Evolutionary conservation across 2,888 invertebrate species (phyloP), one percentile per base, ranked within the genome.

Genomic region (Drosophila prostipennis): DNA sequence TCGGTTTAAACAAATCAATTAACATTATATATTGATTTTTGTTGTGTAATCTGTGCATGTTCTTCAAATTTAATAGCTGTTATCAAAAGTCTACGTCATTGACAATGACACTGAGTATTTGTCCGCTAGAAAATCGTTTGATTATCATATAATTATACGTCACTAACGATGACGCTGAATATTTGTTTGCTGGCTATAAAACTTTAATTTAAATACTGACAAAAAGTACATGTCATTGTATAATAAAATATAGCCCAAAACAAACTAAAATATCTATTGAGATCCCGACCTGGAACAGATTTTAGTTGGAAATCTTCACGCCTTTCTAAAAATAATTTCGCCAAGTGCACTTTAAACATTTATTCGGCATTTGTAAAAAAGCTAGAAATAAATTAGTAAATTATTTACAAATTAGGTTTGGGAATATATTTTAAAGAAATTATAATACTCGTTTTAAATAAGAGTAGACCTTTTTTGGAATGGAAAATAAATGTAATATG

Each of bases 51-150:
- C 34, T 34, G 11, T 11, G 11, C 34, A 34, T 13, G 26, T n/a
- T 23, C 46, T 14, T 26, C 2, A 14, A 14, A 14, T 46, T 46
- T 8, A 46, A 6, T 29, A 11, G 5, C 14, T 29, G 46, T 14
- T 29, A 29, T 46, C 46, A 14, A n/a, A 29, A 14, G n/a, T n/a
- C 6, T n/a, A 43, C 43, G 45, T 45, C 8, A 29, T 46, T 46
- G 2, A 29, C 43, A 11, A 40, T 43, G 42, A 42, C 42, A 40
- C 40, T 40, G 1, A 8, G 10, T 19, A 16, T 40, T 19, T 40
- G 10, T 10, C 11, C 4, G 5, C 40, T 13, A 11, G 1, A 8
- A 13, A 26, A 26, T 26, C n/a, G 11, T 26, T 26, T 26, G 45
- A 45, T 45, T 29, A 26, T 7, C n/a, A 45, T 11, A 19, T 5